Evolutionary conservation across 2,888 invertebrate genomes (phyloP).

Genomic region (Pollenia amentaria): DNA sequence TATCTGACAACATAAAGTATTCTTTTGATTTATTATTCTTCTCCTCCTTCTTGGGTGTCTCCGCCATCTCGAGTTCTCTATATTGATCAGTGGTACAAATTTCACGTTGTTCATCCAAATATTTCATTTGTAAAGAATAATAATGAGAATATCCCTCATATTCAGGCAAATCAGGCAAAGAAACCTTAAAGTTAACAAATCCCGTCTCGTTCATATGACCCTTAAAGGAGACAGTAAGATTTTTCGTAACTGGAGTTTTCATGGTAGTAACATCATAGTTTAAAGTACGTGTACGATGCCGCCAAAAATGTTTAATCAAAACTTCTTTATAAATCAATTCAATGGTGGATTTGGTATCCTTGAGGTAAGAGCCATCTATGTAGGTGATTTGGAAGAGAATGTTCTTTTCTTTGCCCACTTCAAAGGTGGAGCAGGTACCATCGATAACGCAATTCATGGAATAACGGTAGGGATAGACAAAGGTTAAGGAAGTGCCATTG

Average conservation of each 20-base stretch:
- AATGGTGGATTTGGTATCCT: conserved; percentile 87
- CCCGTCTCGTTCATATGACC: too few species aligned
- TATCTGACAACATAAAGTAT: conserved; percentile 76
- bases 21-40: conserved; percentile 76
- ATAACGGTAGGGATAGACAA: conserved; percentile 90
- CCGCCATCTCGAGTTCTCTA: conserved; percentile 78
- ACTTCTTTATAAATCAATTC: conserved; percentile 80
- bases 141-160: too few species aligned
- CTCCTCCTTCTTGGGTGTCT: conserved; percentile 71
- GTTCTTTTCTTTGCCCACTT: conserved; percentile 94
- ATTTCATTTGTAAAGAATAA: conserved; percentile 76
- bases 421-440: conserved; percentile 94
- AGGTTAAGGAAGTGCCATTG: conserved; percentile 90
- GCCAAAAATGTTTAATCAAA: conserved; percentile 73
- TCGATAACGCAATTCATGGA: too few species aligned
- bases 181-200: too few species aligned
- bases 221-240: conserved; percentile 83
- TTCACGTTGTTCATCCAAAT: conserved; percentile 77
- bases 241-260: conserved; percentile 76
- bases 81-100: conserved; percentile 74
- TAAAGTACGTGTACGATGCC: conserved; percentile 43
- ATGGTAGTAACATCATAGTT: conserved; percentile 54
- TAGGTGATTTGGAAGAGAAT: conserved; percentile 90
- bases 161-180: too few species aligned
- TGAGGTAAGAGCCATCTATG: conserved; percentile 89